Evolutionary conservation across 2,888 invertebrate genomes (phyloP).

Genomic region (Xylocampa areola): DNA sequence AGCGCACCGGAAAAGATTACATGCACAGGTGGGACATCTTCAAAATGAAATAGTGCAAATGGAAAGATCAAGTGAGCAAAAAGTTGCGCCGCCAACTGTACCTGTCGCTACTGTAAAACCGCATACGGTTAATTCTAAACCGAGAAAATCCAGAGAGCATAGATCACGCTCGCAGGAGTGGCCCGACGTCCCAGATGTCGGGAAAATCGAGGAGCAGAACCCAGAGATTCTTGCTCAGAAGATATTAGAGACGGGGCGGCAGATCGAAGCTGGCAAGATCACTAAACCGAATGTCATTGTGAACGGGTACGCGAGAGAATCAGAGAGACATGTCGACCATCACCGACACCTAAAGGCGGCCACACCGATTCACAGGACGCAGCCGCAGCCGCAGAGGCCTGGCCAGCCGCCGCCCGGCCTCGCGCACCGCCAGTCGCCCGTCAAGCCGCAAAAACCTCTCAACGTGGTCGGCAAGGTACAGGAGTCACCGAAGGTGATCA

Average conservation of each 20-base stretch:
- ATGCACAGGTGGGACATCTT: slow-evolving; percentile 93
- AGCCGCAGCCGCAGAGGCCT: slow-evolving; percentile 69
- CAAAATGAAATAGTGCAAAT: slow-evolving; percentile 94
- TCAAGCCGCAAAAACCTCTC: slow-evolving; percentile 81
- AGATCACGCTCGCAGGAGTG: slow-evolving; percentile 96
- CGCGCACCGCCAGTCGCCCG: slow-evolving; percentile 74
- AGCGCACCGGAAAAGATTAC: slow-evolving; percentile 95
- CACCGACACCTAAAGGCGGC: slow-evolving; percentile 60
- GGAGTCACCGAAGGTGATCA: slow-evolving; percentile 94
- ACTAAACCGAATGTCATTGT: slow-evolving; percentile 81
- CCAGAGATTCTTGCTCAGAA: slow-evolving; percentile 97
- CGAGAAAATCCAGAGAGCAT: slow-evolving; percentile 91
- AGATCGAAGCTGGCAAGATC: slow-evolving; percentile 95
- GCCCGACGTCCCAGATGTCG: slow-evolving; percentile 97
- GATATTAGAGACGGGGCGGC: slow-evolving; percentile 96
- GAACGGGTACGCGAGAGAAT: slow-evolving; percentile 80
- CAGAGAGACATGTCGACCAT: slow-evolving; percentile 72
- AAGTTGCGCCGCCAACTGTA: slow-evolving; percentile 74
- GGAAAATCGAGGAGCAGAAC: slow-evolving; percentile 97
- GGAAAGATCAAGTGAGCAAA: slow-evolving; percentile 92
- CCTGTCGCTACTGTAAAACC: slow-evolving; percentile 85
- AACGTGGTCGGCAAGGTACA: slow-evolving; percentile 89
- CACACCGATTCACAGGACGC: slow-evolving; percentile 69
- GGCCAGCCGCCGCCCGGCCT: slow-evolving; percentile 62
- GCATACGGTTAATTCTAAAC: slow-evolving; percentile 79